Conservation (phyloP, 1,140 invertebrate genomes). For the Vanessa tameamea region DNA sequence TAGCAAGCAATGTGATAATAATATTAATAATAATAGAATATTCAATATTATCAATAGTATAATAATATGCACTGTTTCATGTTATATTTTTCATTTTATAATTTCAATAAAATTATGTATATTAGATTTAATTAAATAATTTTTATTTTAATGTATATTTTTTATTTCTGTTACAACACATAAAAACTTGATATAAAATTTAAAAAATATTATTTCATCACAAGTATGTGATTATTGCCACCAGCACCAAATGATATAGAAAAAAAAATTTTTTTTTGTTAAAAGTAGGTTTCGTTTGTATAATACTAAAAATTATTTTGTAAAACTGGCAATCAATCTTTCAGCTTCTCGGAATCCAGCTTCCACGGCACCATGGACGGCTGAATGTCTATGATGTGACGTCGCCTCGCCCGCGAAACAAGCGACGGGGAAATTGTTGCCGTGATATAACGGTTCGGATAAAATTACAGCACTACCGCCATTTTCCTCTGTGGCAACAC, state of each 20-base stretch:
- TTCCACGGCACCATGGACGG: slow-evolving; percentile 91
- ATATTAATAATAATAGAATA: neutral
- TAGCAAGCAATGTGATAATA: slow-evolving; percentile 2
- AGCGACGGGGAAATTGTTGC: slow-evolving; percentile 79
- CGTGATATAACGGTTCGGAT: slow-evolving; percentile 80
- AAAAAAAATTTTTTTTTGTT: neutral
- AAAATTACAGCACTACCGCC: slow-evolving; percentile 78
- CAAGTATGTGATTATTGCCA: neutral
- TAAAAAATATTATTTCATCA: neutral
- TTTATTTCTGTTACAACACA: neutral
- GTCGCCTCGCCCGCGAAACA: slow-evolving; percentile 89
- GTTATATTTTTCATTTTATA: too few relatives aligned
- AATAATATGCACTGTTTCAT: too few relatives aligned
- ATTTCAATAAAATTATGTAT: neutral
- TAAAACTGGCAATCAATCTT: slow-evolving; percentile 66
- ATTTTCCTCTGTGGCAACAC: slow-evolving; percentile 81
- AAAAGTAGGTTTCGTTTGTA: too few relatives aligned
- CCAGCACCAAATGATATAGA: neutral
- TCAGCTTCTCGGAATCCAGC: slow-evolving; percentile 90
- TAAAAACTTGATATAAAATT: neutral
- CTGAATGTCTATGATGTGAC: slow-evolving; percentile 85
- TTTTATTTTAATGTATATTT: neutral
- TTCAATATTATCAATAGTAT: too few relatives aligned
- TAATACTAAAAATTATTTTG: slow-evolving; percentile 32
- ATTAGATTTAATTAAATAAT: neutral